A percentile compares a stretch with the other conserved stretches of the same genome.
phyloP scores from a whole-genome alignment of 2,113 vertebrate genomes.

The Nannospalax galili region DNA sequence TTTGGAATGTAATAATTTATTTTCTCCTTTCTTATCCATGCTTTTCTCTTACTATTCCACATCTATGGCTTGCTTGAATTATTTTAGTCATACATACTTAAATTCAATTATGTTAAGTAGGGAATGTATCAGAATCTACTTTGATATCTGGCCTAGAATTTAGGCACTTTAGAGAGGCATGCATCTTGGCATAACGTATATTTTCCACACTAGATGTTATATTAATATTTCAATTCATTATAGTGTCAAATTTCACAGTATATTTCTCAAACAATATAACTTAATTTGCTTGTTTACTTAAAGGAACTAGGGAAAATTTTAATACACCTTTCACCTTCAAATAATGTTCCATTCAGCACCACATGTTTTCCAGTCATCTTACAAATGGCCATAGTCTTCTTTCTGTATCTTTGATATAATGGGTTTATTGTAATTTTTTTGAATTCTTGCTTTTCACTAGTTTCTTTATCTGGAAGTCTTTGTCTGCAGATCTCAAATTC shows the following conservation, averaged over 20 bases:
- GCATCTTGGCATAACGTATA: background rate
- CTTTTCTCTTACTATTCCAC: background rate
- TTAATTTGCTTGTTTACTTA: background rate
- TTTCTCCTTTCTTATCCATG: background rate
- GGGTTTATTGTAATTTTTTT: background rate
- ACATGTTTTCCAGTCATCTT: background rate
- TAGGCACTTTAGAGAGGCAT: background rate
- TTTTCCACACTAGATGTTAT: background rate
- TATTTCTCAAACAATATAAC: background rate
- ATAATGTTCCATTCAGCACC: background rate
- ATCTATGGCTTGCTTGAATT: background rate
- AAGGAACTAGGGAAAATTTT: background rate
- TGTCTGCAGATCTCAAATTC: background rate
- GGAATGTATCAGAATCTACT: background rate
- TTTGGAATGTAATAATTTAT: background rate
- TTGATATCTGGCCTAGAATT: background rate
- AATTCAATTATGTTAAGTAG: background rate
- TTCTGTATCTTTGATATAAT: background rate
- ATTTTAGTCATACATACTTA: background rate
- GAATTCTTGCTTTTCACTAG: background rate
- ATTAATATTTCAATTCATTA: background rate
- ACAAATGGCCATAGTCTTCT: background rate
- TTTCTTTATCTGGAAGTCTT: background rate
- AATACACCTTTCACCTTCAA: background rate
- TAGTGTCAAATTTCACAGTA: background rate